Evolutionary conservation across 35 echinoderm and acorn worm genomes (phyloP), one percentile per base, ranked within the genome.

Genomic region (Anneissia japonica): DNA sequence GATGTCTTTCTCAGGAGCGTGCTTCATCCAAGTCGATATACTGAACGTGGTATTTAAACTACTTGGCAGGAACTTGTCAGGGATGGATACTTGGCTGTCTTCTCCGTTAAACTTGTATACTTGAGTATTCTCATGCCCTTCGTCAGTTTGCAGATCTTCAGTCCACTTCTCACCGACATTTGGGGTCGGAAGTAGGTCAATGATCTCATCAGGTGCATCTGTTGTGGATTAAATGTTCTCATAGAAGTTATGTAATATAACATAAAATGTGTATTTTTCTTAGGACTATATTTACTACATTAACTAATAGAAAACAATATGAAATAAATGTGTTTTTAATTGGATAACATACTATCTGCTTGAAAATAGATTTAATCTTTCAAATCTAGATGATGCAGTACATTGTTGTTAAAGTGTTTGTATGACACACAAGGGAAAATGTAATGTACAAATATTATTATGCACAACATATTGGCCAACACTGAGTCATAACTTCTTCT

Each of bases 21-120:
- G 92, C 39, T 94, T 99, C 92, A 99, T 99, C 96, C 96, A 99
- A 37, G 91, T 94, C 0, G 96, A 90, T 29, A 94, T 89, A 73
- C 81, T 89, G 45, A 94, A 99, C 5, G 74, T 82, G 30, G 74
- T 74, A 19, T 92, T 99, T 34, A 99, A 82, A 74, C 94, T 99
- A 23, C 86, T 64, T 30, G 86, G 64, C 7, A 84, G 88, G 82
- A 91, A 88, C 79, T 88, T 87, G 55, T 90, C 80, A 0, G 95
- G 95, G 29, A 97, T 79, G 39, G 87, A 85, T 6, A 91, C 95
- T 0, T 83, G 78, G 77, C 81, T 88, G 36, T 85, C 77, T 39
- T 91, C 84, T 0, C 96, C 96, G 37, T 99, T 87, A 87, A 99
- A 99, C 46, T 90, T 86, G 76, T 94, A 94, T 56, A 99, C 90